phyloP scores from a whole-genome alignment of 2,113 vertebrate species.

The Donacobius atricapilla region DNA sequence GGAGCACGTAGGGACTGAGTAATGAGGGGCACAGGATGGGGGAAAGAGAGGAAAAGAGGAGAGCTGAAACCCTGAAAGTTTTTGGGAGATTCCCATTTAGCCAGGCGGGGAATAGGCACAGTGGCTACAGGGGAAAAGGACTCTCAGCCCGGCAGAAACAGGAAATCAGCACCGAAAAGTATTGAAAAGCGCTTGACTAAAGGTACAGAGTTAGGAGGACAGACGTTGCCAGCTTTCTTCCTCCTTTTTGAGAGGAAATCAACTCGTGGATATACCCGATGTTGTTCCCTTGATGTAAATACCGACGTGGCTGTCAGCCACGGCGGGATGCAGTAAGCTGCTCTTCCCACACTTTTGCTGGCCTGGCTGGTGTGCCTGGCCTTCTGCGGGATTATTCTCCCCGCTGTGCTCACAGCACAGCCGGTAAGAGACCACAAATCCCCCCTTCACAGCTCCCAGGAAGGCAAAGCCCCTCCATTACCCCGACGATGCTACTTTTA shows the following conservation, averaged over 20 bases:
- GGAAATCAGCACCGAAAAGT: not conserved
- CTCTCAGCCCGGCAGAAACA: not conserved
- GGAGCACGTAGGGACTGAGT: not conserved
- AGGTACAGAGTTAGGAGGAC: not conserved
- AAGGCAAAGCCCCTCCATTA: conserved; percentile 23
- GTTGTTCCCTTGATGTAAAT: fast-evolving
- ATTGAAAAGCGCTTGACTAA: not conserved
- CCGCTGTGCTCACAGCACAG: conserved; percentile 39
- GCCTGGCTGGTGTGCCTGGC: conserved; percentile 43
- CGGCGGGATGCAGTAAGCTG: not conserved
- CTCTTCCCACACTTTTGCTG: not conserved
- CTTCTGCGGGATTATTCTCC: conserved; percentile 73
- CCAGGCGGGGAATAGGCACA: fast-evolving
- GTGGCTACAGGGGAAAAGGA: fast-evolving
- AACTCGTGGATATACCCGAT: not conserved
- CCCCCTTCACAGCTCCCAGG: conserved; percentile 30
- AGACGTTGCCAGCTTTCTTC: fast-evolving
- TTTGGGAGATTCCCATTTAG: not conserved
- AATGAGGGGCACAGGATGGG: not conserved
- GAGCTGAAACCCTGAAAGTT: not conserved
- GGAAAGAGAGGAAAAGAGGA: not conserved
- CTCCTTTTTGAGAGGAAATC: not conserved
- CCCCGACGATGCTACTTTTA: conserved; percentile 47
- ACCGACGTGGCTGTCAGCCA: not conserved
- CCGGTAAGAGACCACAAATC: conserved; percentile 51